Evolutionary conservation across 2,113 vertebrate species (phyloP), one percentile per base, ranked within the genome.

Genomic region (Rhabdomys dilectus): DNA sequence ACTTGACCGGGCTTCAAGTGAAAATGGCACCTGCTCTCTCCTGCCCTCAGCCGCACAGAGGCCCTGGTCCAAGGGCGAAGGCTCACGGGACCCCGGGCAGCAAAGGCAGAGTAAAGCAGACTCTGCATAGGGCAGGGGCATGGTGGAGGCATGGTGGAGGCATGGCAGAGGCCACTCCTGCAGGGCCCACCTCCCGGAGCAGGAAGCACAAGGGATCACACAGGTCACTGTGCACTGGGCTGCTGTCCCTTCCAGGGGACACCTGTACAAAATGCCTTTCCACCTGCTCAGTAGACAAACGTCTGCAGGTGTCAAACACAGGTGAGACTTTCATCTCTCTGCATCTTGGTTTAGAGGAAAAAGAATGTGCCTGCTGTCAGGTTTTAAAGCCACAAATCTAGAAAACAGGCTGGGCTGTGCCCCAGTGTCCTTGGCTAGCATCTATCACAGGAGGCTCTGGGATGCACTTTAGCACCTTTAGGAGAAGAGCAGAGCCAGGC

Each of bases 401-500:
- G 97, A 98, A 98, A 98, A 98, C 96, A 29, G 94, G 93, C 77
- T 93, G 48, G 48, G 48, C 51, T 42, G 24, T 19, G 51, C 66
- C 48, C 66, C 85, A 24, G 51, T 11, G 51, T 42, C 66, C 86
- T 72, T 8, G 64, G 66, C 68, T 56, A 26, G 51, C 68, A 15
- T 58, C 87, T 72, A 66, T 53, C 66, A 53, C 51, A 56, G 87
- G 36, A 42, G 68, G 51, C 51, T 73, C 87, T 31, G 36, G n/a
- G 98, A 97, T 97, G 98, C 99, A 98, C 98, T 98, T 98, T 99
- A 99, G 99, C 99, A 99, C 99, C 99, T 98, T 98, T 95, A 98
- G 97, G 97, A 98, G 97, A 97, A 98, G 97, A 98, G 96, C 97
- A 98, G 97, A 97, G 97, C 97, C 64, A 70, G 64, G 64, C 45